These are phyloP conservation scores for Ovis aries DNA, from an alignment of 2,113 vertebrate species.

Conservation along the genomic window ARS-UI_Ramb_v3.0 NC_056054.1:101757001-101757500, in stretches of 20 bases:
- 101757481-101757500: background rate
- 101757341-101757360: background rate
- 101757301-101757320: background rate
- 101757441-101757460: too few species aligned
- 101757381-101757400: background rate
- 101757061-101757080: background rate
- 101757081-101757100: background rate
- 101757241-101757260: background rate
- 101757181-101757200: slow-evolving; percentile 74
- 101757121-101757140: background rate
- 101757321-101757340: background rate
- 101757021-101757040: background rate
- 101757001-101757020: background rate
- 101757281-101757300: too few species aligned
- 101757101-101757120: accelerated
- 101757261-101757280: background rate
- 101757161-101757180: background rate
- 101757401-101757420: background rate
- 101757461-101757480: background rate
- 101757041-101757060: background rate
- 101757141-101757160: background rate
- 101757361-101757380: background rate
- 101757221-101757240: background rate
- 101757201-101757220: slow-evolving; percentile 57
- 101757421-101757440: background rate